These are phyloP conservation scores for Agapostemon virescens DNA, from an alignment of 2,888 invertebrate species.

Conservation along the genomic window DNA sequence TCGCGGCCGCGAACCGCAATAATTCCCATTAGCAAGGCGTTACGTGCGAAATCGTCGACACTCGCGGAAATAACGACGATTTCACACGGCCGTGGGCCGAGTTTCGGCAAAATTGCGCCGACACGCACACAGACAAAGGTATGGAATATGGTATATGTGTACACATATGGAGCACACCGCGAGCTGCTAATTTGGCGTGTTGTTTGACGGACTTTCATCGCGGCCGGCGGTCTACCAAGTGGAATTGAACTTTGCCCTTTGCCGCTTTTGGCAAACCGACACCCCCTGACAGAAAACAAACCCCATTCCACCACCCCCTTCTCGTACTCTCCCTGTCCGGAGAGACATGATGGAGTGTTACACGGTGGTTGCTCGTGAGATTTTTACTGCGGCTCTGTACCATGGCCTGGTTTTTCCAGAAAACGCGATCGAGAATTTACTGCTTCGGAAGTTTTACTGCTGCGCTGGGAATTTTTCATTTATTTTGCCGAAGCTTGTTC, in stretches of 20 bases:
- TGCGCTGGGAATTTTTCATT: conserved; percentile 22
- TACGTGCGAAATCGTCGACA: conserved; percentile 3
- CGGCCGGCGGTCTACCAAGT: conserved; percentile 27
- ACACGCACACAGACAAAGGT: background rate
- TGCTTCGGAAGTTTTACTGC: conserved; percentile 27
- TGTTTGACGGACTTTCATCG: conserved; percentile 45
- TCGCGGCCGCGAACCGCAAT: background rate
- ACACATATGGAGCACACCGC: background rate
- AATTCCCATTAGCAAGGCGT: conserved; percentile 35
- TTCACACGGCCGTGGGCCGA: background rate
- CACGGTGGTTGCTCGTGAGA: conserved; percentile 18
- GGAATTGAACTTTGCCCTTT: conserved; percentile 51
- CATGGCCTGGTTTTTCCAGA: conserved; percentile 31
- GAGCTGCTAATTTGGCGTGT: conserved; percentile 11
- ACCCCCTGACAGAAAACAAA: conserved; percentile 19
- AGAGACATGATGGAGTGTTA: conserved; percentile 25
- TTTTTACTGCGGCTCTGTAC: conserved; percentile 40
- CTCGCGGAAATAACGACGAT: conserved; percentile 15
- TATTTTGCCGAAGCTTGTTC: background rate
- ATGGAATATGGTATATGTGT: too few species aligned
- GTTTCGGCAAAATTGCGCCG: conserved; percentile 5
- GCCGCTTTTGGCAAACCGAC: conserved; percentile 27
- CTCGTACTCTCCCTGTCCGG: background rate
- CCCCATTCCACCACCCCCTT: background rate
- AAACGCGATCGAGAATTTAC: conserved; percentile 39